Evolutionary conservation across 92 coral and sea anemone species (phyloP).

Genomic region (Zoanthus sociatus): DNA sequence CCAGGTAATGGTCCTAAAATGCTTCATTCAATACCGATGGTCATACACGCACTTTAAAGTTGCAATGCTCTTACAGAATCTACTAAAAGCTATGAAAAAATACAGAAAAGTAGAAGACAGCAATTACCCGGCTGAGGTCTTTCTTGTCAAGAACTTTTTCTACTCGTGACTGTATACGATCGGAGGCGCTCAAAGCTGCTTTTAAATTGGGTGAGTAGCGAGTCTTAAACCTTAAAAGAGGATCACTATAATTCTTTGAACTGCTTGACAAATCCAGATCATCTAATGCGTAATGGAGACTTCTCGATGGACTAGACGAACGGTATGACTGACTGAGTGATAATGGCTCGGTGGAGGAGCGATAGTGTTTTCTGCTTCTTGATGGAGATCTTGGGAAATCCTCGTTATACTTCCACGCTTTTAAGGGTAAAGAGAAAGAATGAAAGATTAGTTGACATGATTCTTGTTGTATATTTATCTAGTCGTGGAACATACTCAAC

Average conservation of each 20-base stretch:
- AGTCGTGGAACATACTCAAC: no score
- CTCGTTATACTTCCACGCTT: slow-evolving; percentile 98
- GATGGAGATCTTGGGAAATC: slow-evolving; percentile 82
- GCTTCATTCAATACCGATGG: no score
- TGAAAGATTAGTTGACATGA: background rate
- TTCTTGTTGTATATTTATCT: no score
- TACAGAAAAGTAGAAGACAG: background rate
- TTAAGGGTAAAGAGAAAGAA: background rate
- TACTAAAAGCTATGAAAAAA: background rate
- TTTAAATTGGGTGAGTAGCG: slow-evolving; percentile 93
- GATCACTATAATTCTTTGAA: slow-evolving; percentile 85
- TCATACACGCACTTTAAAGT: no score
- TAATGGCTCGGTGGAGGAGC: slow-evolving; percentile 92
- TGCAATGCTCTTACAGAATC: no score
- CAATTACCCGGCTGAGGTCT: slow-evolving; percentile 33
- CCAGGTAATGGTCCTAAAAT: no score
- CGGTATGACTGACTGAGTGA: slow-evolving; percentile 81
- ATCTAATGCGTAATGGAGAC: slow-evolving; percentile 88
- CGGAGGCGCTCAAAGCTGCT: slow-evolving; percentile 96
- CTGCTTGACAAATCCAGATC: slow-evolving; percentile 80
- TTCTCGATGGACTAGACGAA: slow-evolving; percentile 94
- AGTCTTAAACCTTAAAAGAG: slow-evolving; percentile 83
- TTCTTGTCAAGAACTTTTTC: slow-evolving; percentile 85
- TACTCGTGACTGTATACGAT: slow-evolving; percentile 93
- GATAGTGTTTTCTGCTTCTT: slow-evolving; percentile 74